Conservation (phyloP, 2,888 invertebrate genomes). For the Sinodicranocentrus sp. region DNA sequence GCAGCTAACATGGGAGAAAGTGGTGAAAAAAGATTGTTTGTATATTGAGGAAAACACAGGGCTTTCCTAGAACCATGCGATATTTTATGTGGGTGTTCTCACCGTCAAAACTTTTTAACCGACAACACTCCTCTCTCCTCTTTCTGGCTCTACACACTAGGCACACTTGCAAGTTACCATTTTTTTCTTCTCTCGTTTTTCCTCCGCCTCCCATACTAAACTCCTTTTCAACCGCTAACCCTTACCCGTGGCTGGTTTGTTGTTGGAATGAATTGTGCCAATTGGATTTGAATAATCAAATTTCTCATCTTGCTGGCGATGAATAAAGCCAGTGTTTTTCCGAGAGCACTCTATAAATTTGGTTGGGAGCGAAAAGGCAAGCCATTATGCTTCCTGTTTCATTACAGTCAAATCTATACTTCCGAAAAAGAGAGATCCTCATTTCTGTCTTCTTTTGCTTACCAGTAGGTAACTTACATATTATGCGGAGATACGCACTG, state of each 20-base stretch:
- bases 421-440: neutral
- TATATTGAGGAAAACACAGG: slow-evolving; percentile 23
- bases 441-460: slow-evolving; percentile 31
- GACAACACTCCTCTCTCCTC: no score
- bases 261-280: slow-evolving; percentile 67
- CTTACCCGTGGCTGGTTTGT: slow-evolving; percentile 3
- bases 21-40: slow-evolving; percentile 26
- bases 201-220: slow-evolving; percentile 3
- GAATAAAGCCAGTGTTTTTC: slow-evolving; percentile 66
- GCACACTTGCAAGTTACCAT: slow-evolving; percentile 1
- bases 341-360: slow-evolving; percentile 66
- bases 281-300: slow-evolving; percentile 70
- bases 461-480: no score
- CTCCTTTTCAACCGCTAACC: slow-evolving; percentile 33
- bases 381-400: slow-evolving; percentile 66
- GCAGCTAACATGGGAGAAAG: slow-evolving; percentile 13
- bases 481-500: neutral
- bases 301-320: slow-evolving; percentile 67
- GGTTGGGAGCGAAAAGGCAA: slow-evolving; percentile 48
- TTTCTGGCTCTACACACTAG: no score
- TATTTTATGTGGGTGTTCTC: slow-evolving; percentile 26
- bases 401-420: slow-evolving; percentile 41
- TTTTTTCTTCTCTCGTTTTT: slow-evolving; percentile 1
- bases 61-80: slow-evolving; percentile 26
- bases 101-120: slow-evolving; percentile 28